phyloP scores from a whole-genome alignment of 2,888 invertebrate genomes.

The Ennomos fuscantarius region DNA sequence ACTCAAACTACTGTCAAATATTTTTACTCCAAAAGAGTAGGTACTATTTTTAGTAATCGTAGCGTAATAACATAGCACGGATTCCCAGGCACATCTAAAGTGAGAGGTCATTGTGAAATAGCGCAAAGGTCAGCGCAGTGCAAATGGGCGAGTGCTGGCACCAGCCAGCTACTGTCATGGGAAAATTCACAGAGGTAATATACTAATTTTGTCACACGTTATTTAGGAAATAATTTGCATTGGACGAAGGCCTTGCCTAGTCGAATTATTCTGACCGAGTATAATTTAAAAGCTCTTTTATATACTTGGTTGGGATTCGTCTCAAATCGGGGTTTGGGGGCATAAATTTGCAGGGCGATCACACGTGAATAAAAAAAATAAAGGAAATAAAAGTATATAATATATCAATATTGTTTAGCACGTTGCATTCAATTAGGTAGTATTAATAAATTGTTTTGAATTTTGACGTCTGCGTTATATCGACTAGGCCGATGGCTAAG shows the following conservation, averaged over 20 bases:
- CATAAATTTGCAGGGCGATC: no score
- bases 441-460: no score
- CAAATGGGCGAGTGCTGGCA: constrained; percentile 39
- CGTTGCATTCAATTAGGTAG: no score
- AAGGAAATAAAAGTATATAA: no score
- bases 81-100: constrained; percentile 45
- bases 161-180: constrained; percentile 19
- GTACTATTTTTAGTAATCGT: neutral
- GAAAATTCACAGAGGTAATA: constrained; percentile 20
- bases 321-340: no score
- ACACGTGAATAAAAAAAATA: no score
- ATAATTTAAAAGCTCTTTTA: no score
- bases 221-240: neutral
- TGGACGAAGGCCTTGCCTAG: neutral
- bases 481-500: no score
- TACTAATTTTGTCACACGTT: constrained; percentile 12
- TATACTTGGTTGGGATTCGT: no score
- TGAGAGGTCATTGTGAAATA: constrained; percentile 64
- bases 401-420: no score
- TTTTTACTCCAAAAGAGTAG: neutral
- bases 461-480: no score
- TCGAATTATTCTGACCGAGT: neutral
- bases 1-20: no score
- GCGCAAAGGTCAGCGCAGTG: constrained; percentile 58
- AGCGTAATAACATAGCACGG: constrained; percentile 5